These are phyloP conservation scores for Leptinotarsa tumamoca DNA, from an alignment of 2,888 invertebrate species.

Conservation along the genomic window DNA sequence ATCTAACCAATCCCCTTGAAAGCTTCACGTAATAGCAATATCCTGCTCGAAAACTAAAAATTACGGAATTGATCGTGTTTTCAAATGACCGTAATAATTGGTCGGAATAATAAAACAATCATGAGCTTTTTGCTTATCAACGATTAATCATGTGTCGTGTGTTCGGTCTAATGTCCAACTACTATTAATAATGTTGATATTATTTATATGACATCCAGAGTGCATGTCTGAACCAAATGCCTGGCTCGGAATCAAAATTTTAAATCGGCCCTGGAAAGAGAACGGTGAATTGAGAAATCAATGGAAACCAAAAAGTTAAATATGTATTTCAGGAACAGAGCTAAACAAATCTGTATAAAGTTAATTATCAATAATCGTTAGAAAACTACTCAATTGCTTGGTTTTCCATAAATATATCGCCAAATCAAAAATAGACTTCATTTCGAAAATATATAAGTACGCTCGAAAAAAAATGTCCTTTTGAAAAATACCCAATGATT, in stretches of 20 bases:
- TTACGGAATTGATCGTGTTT: slow-evolving; percentile 4
- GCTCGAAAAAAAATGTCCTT: too few relatives aligned
- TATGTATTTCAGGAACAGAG: too few relatives aligned
- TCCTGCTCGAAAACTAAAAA: not conserved
- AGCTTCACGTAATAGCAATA: not conserved
- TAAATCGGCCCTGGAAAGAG: not conserved
- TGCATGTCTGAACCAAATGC: slow-evolving; percentile 22
- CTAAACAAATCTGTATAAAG: too few relatives aligned
- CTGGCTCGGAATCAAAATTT: slow-evolving; percentile 1
- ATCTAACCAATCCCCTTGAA: not conserved
- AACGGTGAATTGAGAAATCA: not conserved
- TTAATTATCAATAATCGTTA: too few relatives aligned
- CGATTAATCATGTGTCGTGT: slow-evolving; percentile 41
- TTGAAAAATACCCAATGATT: too few relatives aligned
- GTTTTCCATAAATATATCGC: too few relatives aligned
- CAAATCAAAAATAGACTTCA: too few relatives aligned
- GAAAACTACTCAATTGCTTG: too few relatives aligned
- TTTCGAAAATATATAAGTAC: too few relatives aligned
- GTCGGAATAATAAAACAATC: slow-evolving; percentile 29
- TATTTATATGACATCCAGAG: slow-evolving; percentile 30
- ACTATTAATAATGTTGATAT: slow-evolving; percentile 40
- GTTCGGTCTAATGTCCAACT: slow-evolving; percentile 36
- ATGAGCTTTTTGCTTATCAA: slow-evolving; percentile 41
- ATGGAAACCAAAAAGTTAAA: too few relatives aligned
- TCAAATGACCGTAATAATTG: slow-evolving; percentile 4